phyloP scores from a whole-genome alignment of 2,113 vertebrate genomes.

The Vidua macroura region DNA sequence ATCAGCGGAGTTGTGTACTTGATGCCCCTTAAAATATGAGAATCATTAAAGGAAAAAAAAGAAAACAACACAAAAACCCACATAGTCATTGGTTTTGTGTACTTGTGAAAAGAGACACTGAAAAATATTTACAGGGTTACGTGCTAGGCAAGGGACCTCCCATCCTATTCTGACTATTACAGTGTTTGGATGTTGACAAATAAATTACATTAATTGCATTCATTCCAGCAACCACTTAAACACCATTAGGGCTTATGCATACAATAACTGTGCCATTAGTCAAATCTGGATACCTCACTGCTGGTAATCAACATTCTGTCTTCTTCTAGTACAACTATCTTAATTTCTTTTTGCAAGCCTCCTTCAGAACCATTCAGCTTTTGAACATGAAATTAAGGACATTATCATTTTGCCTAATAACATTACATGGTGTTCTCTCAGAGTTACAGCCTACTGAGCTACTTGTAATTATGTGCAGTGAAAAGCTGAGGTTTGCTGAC shows the following conservation, averaged over 20 bases:
- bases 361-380: neutral
- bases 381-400: slow-evolving; percentile 8
- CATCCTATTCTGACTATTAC: neutral
- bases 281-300: slow-evolving; percentile 32
- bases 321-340: slow-evolving; percentile 11
- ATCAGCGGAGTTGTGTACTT: neutral
- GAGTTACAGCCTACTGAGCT: neutral
- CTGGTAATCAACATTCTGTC: slow-evolving; percentile 32
- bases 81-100: neutral
- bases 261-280: slow-evolving; percentile 58
- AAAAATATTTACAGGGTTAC: neutral
- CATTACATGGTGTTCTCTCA: neutral
- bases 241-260: slow-evolving; percentile 50
- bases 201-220: slow-evolving; percentile 59
- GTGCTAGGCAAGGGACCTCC: slow-evolving; percentile 12
- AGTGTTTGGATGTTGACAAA: slow-evolving; percentile 53
- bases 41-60: neutral
- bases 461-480: neutral
- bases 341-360: slow-evolving; percentile 7
- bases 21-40: neutral
- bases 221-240: slow-evolving; percentile 57
- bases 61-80: accelerated
- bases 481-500: neutral
- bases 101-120: neutral
- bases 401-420: neutral